Base-by-base conservation (phyloP, 2,888 invertebrate genomes). In the Hirtodrosophila trivittata region DNA sequence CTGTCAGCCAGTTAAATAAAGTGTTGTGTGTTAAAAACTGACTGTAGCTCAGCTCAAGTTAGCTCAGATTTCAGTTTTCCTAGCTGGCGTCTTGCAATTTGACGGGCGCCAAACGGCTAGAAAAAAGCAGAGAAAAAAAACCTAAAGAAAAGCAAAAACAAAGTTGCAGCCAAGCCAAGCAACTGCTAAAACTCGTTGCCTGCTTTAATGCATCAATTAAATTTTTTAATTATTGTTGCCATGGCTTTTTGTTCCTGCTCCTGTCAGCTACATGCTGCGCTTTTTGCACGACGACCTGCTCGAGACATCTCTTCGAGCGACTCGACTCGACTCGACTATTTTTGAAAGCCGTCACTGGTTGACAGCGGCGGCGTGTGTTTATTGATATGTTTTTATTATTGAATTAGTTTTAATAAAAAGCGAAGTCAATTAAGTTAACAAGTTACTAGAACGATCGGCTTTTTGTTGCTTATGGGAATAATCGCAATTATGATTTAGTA, bases 331-430 rank as follows among this genome's bases (percentile, higher is more conserved):
- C 60, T 46, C 55, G 60, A 66, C 64, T 60, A 70, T 66, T 78
- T 78, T 78, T 77, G 85, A 77, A 84, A 84, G 77, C 77, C 77
- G 56, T 77, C 78, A 66, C n/a, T 62, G 66, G 70, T 66, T 68
- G 59, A 57, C 81, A 62, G 49, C 58, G 54, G 63, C 64, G 42
- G 58, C 56, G 68, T 82, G 83, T 78, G 83, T 43, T 66, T 84
- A 86, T 82, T 86, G 81, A 86, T 86, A 82, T 82, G 87, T 82
- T 77, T 82, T 86, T 77, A 86, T 82, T 82, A 82, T 86, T 86
- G 83, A 84, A 86, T 86, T 82, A 70, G 82, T 77, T 80, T 74
- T 51, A 55, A 68, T 39, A 81, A 85, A 74, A 68, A 68, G 33
- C 43, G 41, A 55, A 85, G 75, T 78, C 83, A 78, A 78, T 78